These are phyloP conservation scores for Synanthedon andrenaeformis DNA, from an alignment of 2,888 invertebrate genomes.

Conservation along the genomic window DNA sequence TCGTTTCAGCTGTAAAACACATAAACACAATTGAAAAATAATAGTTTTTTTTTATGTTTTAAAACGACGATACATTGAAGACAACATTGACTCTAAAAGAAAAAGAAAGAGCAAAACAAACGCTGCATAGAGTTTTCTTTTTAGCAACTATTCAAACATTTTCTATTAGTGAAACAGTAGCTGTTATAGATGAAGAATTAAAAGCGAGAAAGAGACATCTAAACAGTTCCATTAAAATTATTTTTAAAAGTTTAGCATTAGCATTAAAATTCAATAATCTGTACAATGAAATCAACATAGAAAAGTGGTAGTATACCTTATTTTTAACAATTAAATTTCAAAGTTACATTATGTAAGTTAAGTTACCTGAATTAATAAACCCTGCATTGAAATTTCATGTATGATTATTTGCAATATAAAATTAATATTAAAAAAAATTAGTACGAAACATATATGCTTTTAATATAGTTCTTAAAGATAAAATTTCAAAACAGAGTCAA, in stretches of 20 bases:
- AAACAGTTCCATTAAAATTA: neutral
- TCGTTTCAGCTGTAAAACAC: conserved; percentile 79
- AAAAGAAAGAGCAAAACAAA: conserved; percentile 60
- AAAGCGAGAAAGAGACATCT: conserved; percentile 7
- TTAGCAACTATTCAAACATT: conserved; percentile 34
- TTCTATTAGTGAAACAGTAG: conserved; percentile 30
- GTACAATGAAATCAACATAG: too few relatives aligned
- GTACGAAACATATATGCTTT: too few relatives aligned
- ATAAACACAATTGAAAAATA: conserved; percentile 15
- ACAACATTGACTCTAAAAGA: conserved; percentile 62
- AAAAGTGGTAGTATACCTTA: too few relatives aligned
- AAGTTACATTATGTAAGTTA: too few relatives aligned
- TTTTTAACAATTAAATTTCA: too few relatives aligned
- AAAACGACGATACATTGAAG: conserved; percentile 11
- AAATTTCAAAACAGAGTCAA: neutral
- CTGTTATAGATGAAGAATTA: conserved; percentile 21
- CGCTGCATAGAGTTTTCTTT: conserved; percentile 24
- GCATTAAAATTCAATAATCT: conserved; percentile 1
- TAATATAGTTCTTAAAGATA: too few relatives aligned
- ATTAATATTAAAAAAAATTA: too few relatives aligned
- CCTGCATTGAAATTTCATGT: too few relatives aligned
- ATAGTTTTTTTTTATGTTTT: neutral
- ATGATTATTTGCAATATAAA: too few relatives aligned
- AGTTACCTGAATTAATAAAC: too few relatives aligned
- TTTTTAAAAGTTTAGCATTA: conserved; percentile 12